Conservation (phyloP, 2,797 vertebrate species). For the Australoheros facetus region DNA sequence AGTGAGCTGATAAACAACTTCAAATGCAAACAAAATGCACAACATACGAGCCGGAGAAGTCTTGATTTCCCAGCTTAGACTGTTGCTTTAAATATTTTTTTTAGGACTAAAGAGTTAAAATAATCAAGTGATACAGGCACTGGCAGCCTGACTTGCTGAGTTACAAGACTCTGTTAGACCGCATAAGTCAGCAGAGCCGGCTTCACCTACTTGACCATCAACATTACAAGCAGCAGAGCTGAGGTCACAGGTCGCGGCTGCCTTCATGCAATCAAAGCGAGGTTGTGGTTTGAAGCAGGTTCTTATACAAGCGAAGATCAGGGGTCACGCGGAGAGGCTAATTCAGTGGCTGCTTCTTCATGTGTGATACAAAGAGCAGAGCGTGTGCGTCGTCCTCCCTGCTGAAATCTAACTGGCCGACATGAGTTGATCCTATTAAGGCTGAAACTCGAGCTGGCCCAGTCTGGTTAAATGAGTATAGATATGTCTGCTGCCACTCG, state of each 20-base stretch:
- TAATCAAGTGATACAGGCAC: neutral
- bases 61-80: neutral
- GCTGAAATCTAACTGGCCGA: conserved; percentile 45
- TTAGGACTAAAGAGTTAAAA: neutral
- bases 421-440: conserved; percentile 60
- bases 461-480: conserved; percentile 67
- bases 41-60: neutral
- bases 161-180: neutral
- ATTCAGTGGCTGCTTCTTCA: conserved; percentile 17
- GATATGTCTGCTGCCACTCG: conserved; percentile 58
- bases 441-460: conserved; percentile 53
- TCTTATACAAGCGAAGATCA: conserved; percentile 15
- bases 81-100: neutral
- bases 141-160: neutral
- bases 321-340: conserved; percentile 8
- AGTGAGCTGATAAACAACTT: neutral
- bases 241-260: conserved; percentile 9
- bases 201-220: neutral
- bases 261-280: neutral
- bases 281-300: conserved; percentile 17
- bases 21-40: neutral
- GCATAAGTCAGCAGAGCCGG: conserved; percentile 1
- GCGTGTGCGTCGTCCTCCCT: conserved; percentile 2
- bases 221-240: neutral
- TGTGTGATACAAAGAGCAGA: conserved; percentile 4